Conservation (phyloP, 2,888 invertebrate species). For the Nebria salina region DNA sequence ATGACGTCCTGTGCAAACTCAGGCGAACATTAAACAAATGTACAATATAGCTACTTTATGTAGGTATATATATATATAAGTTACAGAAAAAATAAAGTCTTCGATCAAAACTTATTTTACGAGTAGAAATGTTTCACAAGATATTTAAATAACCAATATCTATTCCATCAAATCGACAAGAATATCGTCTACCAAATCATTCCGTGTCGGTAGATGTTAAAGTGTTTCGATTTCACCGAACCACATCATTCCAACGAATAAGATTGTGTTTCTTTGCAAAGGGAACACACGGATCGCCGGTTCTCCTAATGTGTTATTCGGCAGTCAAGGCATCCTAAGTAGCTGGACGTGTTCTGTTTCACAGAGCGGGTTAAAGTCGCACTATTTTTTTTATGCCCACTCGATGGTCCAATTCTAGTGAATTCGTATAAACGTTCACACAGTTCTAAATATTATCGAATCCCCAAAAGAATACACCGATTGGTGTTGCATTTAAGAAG, state of each 20-base stretch:
- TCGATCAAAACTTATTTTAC: too few relatives aligned
- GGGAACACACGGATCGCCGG: slow-evolving; percentile 27
- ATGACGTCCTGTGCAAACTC: too few relatives aligned
- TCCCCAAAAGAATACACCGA: too few relatives aligned
- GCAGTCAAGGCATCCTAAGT: slow-evolving; percentile 45
- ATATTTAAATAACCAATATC: background rate
- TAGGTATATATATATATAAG: too few relatives aligned
- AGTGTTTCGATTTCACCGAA: background rate
- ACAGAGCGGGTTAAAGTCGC: background rate
- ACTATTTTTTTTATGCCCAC: background rate
- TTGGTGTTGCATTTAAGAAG: too few relatives aligned
- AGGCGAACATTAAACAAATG: too few relatives aligned
- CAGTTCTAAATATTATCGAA: too few relatives aligned
- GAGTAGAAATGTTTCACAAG: background rate
- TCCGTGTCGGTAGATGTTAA: background rate
- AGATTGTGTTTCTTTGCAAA: background rate
- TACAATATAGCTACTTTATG: too few relatives aligned
- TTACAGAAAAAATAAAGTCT: too few relatives aligned
- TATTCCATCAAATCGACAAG: background rate
- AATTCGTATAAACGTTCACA: too few relatives aligned
- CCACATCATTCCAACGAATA: background rate
- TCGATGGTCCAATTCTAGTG: too few relatives aligned
- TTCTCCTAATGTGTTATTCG: slow-evolving; percentile 42
- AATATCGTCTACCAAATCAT: background rate
- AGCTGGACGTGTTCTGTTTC: slow-evolving; percentile 35